These are phyloP conservation scores for Machaerirhynchus nigripectus DNA, from an alignment of 2,113 vertebrate genomes.

Conservation along the genomic window DNA sequence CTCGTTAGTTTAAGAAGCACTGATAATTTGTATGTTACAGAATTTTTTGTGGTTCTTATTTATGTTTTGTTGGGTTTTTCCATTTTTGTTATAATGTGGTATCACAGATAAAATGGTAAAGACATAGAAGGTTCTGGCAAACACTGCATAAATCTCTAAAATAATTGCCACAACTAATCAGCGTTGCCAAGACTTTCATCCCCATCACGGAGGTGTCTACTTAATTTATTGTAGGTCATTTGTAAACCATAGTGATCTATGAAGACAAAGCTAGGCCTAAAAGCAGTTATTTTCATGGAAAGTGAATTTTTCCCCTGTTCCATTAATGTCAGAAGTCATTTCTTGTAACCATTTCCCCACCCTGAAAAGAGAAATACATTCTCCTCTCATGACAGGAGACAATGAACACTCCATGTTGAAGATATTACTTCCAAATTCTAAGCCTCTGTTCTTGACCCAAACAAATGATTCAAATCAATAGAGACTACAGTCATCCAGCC, in stretches of 20 bases:
- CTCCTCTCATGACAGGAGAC: constrained; percentile 16
- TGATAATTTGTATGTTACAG: neutral
- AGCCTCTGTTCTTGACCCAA: neutral
- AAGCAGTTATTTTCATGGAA: constrained; percentile 60
- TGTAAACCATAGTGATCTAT: constrained; percentile 54
- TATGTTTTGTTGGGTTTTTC: neutral
- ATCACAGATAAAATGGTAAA: neutral
- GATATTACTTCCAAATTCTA: constrained; percentile 22
- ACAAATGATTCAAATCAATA: neutral
- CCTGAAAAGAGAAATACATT: constrained; percentile 32
- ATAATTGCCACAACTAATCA: constrained; percentile 60
- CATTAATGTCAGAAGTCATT: constrained; percentile 59
- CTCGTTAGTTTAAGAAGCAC: neutral
- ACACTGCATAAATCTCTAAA: constrained; percentile 42
- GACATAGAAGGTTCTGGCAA: constrained; percentile 21
- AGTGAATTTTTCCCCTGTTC: constrained; percentile 28
- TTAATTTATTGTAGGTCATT: constrained; percentile 62
- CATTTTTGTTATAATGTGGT: neutral
- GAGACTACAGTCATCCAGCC: neutral
- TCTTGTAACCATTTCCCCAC: constrained; percentile 35
- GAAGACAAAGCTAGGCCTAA: constrained; percentile 55
- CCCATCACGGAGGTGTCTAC: neutral
- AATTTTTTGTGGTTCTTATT: neutral
- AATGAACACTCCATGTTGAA: neutral
- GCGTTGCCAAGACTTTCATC: constrained; percentile 43